A percentile compares a stretch with the other conserved stretches of the same genome.
Conservation (phyloP, 2,113 vertebrate species). For the Osmerus eperlanus region DNA sequence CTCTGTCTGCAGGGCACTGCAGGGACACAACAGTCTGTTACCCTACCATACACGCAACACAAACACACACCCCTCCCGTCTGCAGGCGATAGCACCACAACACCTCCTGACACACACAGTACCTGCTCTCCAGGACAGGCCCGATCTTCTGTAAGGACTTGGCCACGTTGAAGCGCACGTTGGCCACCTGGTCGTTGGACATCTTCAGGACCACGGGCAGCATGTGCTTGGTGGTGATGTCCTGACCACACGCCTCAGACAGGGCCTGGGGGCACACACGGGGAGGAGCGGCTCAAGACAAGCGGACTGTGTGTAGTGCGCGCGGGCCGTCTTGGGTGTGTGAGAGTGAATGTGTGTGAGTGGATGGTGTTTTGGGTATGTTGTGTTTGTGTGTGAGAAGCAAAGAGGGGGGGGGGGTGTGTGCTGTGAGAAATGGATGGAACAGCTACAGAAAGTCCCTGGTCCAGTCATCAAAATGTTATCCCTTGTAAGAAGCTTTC, state of each 20-base stretch:
- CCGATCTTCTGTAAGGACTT: constrained; percentile 91
- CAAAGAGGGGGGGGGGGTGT: too few relatives aligned
- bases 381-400: too few relatives aligned
- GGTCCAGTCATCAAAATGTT: too few relatives aligned
- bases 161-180: constrained; percentile 90
- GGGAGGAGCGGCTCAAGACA: neutral
- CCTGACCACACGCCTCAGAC: constrained; percentile 84
- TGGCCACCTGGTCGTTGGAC: constrained; percentile 89
- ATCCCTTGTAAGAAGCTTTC: too few relatives aligned
- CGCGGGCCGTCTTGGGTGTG: constrained; percentile 2
- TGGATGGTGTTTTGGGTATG: too few relatives aligned
- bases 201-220: constrained; percentile 87
- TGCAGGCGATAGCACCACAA: neutral
- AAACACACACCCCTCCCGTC: neutral
- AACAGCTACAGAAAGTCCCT: too few relatives aligned
- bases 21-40: constrained; percentile 10
- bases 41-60: neutral
- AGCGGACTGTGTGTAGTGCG: neutral
- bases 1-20: constrained; percentile 81
- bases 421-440: too few relatives aligned
- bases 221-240: constrained; percentile 91
- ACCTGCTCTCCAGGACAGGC: constrained; percentile 81
- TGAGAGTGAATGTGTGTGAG: too few relatives aligned
- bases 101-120: constrained; percentile 24
- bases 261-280: constrained; percentile 68